Percentiles rank a stretch among this genome's conserved stretches.
Conservation (phyloP, 2,888 invertebrate species). For the Cordilura impudica region DNA sequence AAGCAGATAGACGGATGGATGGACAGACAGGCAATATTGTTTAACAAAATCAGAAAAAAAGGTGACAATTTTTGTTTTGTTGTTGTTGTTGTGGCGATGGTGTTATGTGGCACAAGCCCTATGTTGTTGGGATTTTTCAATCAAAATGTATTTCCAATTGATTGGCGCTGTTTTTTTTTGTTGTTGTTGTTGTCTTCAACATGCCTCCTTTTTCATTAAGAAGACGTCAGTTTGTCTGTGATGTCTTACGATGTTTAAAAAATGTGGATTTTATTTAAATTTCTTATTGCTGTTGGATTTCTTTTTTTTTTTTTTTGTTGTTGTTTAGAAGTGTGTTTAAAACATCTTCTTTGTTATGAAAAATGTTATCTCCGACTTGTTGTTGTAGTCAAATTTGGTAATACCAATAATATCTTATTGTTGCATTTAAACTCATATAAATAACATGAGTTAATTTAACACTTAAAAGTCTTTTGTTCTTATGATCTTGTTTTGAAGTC, state of each 20-base stretch:
- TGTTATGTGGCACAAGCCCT: conserved; percentile 59
- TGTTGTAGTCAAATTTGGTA: background rate
- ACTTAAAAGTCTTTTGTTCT: conserved; percentile 12
- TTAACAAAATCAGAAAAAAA: conserved; percentile 38
- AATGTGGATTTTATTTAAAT: conserved; percentile 43
- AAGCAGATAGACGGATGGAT: conserved; percentile 39
- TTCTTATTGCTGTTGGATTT: conserved; percentile 34
- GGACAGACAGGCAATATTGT: conserved; percentile 26
- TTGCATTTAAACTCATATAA: conserved; percentile 52
- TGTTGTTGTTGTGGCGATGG: conserved; percentile 4
- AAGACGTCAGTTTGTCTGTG: conserved; percentile 60
- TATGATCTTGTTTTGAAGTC: conserved; percentile 33
- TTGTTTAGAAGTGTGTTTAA: background rate
- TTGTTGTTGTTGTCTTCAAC: background rate
- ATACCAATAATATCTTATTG: conserved; percentile 53
- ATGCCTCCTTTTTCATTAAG: conserved; percentile 1
- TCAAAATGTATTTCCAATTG: conserved; percentile 55
- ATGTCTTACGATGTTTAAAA: background rate
- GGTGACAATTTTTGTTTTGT: conserved; percentile 49
- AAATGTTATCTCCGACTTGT: conserved; percentile 6
- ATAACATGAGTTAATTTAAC: conserved; percentile 49
- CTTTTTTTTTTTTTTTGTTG: background rate
- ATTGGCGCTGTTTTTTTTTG: conserved; percentile 54
- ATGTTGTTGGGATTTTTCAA: conserved; percentile 28
- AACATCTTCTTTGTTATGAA: conserved; percentile 9